These are phyloP conservation scores for Neuroscelio doddi DNA, from an alignment of 2,888 invertebrate species.

Conservation along the genomic window DNA sequence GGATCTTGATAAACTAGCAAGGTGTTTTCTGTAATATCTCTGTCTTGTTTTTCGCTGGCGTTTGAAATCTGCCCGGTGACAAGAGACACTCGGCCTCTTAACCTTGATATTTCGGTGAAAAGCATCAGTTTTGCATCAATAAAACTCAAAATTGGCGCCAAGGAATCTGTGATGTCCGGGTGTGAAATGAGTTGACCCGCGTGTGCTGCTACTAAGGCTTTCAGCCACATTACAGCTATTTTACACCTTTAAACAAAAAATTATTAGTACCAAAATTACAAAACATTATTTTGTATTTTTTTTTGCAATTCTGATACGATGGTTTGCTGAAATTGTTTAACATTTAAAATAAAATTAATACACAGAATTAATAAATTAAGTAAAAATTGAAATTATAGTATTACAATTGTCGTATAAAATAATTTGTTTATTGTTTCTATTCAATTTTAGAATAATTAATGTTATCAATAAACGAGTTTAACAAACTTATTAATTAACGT, in stretches of 20 bases:
- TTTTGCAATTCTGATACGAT: too few species aligned
- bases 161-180: constrained; percentile 75
- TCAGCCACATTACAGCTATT: constrained; percentile 76
- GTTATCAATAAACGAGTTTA: too few species aligned
- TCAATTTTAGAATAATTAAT: too few species aligned
- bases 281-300: too few species aligned
- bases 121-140: constrained; percentile 75
- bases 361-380: too few species aligned
- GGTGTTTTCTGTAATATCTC: constrained; percentile 69
- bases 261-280: too few species aligned
- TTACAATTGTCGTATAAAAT: too few species aligned
- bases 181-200: constrained; percentile 78
- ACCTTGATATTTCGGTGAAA: constrained; percentile 74
- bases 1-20: constrained; percentile 75
- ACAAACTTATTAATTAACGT: too few species aligned
- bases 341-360: too few species aligned
- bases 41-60: constrained; percentile 69
- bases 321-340: too few species aligned
- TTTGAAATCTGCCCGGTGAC: constrained; percentile 74
- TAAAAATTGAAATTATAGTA: too few species aligned
- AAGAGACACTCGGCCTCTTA: constrained; percentile 78
- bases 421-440: too few species aligned
- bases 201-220: constrained; percentile 75
- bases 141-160: constrained; percentile 75
- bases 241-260: constrained; percentile 71